These are phyloP conservation scores for Benitochromis conjunctus DNA, from an alignment of 2,113 vertebrate genomes.

Conservation along the genomic window DNA sequence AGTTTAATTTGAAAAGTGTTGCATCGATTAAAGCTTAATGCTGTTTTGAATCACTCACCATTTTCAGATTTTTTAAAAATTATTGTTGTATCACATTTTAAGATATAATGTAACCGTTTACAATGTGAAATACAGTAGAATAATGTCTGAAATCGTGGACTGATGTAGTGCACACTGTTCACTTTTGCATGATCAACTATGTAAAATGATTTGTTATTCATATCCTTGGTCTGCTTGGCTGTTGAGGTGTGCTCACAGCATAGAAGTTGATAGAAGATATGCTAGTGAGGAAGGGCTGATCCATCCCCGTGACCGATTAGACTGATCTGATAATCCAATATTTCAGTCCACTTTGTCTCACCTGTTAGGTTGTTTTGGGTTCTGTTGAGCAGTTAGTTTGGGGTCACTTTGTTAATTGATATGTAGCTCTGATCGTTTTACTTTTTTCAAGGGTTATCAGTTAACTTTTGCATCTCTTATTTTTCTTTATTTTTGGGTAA, in stretches of 20 bases:
- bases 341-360: not conserved
- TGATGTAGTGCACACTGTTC: not conserved
- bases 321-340: not conserved
- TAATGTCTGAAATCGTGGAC: not conserved
- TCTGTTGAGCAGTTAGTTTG: not conserved
- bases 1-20: not conserved
- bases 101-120: not conserved
- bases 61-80: not conserved
- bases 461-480: not conserved
- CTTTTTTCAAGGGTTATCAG: not conserved
- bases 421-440: not conserved
- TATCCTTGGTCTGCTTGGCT: not conserved
- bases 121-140: not conserved
- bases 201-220: not conserved
- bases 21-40: not conserved
- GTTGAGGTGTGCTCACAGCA: not conserved
- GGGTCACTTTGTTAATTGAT: not conserved
- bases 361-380: not conserved
- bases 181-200: not conserved
- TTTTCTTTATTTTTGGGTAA: not conserved
- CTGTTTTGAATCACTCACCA: not conserved
- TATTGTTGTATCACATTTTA: not conserved
- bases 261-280: not conserved
- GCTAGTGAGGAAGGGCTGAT: not conserved
- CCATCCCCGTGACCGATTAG: not conserved